Conservation (phyloP, 2,888 invertebrate genomes). For the Drosophila tanythrix region DNA sequence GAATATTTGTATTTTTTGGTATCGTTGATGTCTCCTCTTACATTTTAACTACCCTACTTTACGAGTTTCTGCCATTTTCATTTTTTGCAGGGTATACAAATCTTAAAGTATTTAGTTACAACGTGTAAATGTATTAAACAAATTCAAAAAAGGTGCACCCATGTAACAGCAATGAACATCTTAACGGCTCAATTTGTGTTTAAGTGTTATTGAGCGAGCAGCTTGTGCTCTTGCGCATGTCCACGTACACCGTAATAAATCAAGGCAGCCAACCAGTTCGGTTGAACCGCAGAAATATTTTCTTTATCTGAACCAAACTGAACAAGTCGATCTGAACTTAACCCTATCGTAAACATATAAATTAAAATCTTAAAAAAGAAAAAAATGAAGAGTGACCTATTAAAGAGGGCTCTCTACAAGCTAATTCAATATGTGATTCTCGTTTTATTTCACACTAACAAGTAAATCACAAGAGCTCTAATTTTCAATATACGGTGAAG, state of each 20-base stretch:
- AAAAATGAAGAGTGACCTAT: background rate
- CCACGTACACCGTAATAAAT: background rate
- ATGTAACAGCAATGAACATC: background rate
- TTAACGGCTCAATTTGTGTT: constrained; percentile 22
- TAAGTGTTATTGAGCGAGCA: constrained; percentile 11
- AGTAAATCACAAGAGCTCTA: background rate
- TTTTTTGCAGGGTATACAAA: background rate
- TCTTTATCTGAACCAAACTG: background rate
- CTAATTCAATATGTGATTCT: background rate
- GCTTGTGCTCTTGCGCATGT: constrained; percentile 3
- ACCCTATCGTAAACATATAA: background rate
- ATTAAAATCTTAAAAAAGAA: background rate
- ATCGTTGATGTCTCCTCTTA: background rate
- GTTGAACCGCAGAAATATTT: background rate
- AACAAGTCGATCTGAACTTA: background rate
- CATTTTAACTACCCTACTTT: background rate
- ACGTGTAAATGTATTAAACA: constrained; percentile 7
- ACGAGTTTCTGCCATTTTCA: background rate
- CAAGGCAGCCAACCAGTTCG: background rate
- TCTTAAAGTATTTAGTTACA: background rate
- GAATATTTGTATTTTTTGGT: background rate
- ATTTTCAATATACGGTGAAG: background rate
- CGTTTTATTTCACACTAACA: background rate
- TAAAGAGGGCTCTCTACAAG: background rate
- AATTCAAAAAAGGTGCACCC: constrained; percentile 14